These are phyloP conservation scores for Saccopteryx bilineata DNA, from an alignment of 2,113 vertebrate species.

Conservation along the genomic window DNA sequence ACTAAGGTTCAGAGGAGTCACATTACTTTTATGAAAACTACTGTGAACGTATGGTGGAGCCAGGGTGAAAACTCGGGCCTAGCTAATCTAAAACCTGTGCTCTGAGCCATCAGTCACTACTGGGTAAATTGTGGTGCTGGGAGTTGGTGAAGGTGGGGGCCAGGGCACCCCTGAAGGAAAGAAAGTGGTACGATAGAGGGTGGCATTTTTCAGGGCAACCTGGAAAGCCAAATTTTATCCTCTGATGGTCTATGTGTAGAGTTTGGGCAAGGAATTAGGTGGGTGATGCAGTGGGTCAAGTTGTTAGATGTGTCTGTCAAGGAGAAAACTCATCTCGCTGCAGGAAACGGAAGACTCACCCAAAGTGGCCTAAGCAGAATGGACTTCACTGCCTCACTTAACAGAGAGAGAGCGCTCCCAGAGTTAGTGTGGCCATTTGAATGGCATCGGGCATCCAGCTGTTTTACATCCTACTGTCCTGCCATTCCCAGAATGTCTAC, in stretches of 20 bases:
- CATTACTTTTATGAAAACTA: not conserved
- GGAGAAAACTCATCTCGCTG: not conserved
- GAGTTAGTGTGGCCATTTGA: not conserved
- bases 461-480: not conserved
- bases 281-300: accelerated
- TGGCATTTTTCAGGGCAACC: not conserved
- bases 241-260: not conserved
- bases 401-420: not conserved
- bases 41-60: not conserved
- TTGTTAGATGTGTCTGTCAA: not conserved
- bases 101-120: not conserved
- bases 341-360: not conserved
- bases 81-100: not conserved
- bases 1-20: not conserved
- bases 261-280: not conserved
- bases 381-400: not conserved
- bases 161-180: not conserved
- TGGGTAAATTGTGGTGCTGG: not conserved
- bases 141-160: not conserved
- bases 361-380: not conserved
- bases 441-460: not conserved
- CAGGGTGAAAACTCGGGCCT: not conserved
- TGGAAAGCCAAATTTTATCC: not conserved
- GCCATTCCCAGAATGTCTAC: not conserved
- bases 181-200: not conserved